Conservation (phyloP, 2,797 vertebrate species). For the Enteromius anoplus region DNA sequence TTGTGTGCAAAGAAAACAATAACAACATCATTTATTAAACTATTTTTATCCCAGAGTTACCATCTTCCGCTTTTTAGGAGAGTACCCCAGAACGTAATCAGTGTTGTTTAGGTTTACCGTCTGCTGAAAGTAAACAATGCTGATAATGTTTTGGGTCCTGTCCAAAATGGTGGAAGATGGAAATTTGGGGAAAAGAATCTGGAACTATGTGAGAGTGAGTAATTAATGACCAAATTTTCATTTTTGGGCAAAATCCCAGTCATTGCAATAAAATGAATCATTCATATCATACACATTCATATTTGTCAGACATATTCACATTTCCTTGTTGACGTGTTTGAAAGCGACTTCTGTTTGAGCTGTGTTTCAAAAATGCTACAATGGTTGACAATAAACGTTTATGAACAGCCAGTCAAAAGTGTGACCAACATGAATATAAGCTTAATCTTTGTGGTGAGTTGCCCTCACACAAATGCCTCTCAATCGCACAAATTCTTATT, state of each 20-base stretch:
- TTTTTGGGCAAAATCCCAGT: background rate
- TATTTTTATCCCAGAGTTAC: no score
- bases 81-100: no score
- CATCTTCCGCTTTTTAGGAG: no score
- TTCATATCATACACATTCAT: background rate
- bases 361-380: background rate
- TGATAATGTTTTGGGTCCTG: no score
- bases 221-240: no score
- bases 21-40: no score
- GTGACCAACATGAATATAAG: background rate
- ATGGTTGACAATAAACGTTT: background rate
- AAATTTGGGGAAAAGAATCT: no score
- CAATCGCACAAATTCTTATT: background rate
- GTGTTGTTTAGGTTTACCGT: no score
- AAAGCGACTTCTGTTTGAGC: background rate
- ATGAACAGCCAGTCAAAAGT: background rate
- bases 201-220: no score
- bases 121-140: no score
- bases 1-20: no score
- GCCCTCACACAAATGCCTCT: background rate
- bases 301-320: background rate
- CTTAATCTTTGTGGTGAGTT: background rate
- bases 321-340: background rate
- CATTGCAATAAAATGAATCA: background rate
- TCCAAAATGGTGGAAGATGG: no score